Evolutionary conservation across 2,113 vertebrate genomes (phyloP).

Genomic region (Podilymbus podiceps): DNA sequence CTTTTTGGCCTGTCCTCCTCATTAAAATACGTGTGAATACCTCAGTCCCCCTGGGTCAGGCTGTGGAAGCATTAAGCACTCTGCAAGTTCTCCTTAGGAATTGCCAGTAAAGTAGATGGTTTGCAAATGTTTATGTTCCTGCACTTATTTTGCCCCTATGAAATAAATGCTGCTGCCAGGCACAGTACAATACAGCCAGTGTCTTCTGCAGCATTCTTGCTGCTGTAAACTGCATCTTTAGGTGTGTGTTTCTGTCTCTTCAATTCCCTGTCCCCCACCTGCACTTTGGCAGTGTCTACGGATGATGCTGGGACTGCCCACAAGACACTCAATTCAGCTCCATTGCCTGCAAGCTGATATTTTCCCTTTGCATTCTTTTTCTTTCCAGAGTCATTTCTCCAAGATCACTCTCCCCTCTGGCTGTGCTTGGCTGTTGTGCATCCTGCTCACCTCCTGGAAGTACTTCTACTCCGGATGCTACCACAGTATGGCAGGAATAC

Average conservation of each 20-base stretch:
- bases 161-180: neutral
- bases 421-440: neutral
- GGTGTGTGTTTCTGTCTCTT: neutral
- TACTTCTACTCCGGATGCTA: neutral
- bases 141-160: neutral
- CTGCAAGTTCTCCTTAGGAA: neutral
- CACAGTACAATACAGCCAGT: neutral
- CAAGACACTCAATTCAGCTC: neutral
- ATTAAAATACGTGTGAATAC: neutral
- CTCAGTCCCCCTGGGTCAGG: neutral
- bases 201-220: neutral
- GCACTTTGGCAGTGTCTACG: neutral
- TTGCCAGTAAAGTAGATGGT: neutral
- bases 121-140: constrained; percentile 16
- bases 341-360: neutral
- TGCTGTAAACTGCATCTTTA: neutral
- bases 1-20: neutral
- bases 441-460: neutral
- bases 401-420: neutral
- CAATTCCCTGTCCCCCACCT: neutral
- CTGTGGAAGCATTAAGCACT: neutral
- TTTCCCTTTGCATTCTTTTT: neutral
- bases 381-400: neutral
- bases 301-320: neutral
- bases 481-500: neutral